Evolutionary conservation across 2,888 invertebrate genomes (phyloP).

Genomic region (Aphelenchoides bicaudatus): DNA sequence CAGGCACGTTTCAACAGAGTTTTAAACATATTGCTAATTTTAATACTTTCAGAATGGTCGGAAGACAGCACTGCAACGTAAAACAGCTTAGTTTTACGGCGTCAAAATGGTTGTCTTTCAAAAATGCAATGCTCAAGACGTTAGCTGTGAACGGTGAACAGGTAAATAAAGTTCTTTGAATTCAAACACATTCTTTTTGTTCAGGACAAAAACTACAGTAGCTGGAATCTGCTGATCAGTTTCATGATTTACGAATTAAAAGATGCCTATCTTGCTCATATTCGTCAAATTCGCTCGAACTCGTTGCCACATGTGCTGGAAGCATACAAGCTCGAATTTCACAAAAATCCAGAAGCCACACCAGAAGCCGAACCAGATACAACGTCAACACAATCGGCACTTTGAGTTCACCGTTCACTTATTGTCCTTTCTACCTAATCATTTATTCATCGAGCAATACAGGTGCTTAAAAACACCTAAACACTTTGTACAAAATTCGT

Average conservation of each 20-base stretch:
- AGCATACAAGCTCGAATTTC: constrained; percentile 31
- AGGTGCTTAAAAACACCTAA: background rate
- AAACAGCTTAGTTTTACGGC: constrained; percentile 54
- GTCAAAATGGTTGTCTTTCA: constrained; percentile 56
- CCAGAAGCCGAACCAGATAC: background rate
- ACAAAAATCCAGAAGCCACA: background rate
- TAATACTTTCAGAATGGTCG: constrained; percentile 45
- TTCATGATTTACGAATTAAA: constrained; percentile 57
- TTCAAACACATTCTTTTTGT: constrained; percentile 15
- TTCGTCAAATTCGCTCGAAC: constrained; percentile 50
- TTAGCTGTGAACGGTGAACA: constrained; percentile 42
- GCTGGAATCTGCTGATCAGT: constrained; percentile 51
- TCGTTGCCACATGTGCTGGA: constrained; percentile 48
- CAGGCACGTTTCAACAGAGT: constrained; percentile 24
- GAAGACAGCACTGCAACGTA: constrained; percentile 53
- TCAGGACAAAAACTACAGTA: constrained; percentile 42
- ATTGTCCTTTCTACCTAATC: background rate
- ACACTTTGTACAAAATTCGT: constrained; percentile 1
- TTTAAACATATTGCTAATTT: background rate
- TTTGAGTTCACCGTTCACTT: constrained; percentile 13
- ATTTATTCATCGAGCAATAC: background rate
- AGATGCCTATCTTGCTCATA: constrained; percentile 54
- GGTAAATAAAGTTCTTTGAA: constrained; percentile 25
- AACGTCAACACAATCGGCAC: background rate
- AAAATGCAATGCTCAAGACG: constrained; percentile 43